Conservation (phyloP, 2,797 vertebrate species). For the Mus caroli region DNA sequence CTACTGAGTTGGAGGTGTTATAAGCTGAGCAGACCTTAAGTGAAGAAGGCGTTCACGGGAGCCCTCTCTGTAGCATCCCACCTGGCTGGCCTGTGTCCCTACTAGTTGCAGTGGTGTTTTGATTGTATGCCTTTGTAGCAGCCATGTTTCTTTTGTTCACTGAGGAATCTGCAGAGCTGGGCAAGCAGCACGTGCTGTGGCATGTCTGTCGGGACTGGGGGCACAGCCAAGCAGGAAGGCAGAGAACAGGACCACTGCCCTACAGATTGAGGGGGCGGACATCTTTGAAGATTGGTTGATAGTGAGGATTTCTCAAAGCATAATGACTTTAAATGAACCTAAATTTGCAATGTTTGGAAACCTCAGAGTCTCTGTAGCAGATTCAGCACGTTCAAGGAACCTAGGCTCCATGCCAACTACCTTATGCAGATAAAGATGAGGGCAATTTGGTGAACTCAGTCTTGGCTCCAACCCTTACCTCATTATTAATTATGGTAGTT, state of each 20-base stretch:
- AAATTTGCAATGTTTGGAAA: constrained; percentile 6
- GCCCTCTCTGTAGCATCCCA: not conserved
- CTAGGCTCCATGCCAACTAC: not conserved
- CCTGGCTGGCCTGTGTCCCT: not conserved
- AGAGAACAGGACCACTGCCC: not conserved
- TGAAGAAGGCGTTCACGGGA: not conserved
- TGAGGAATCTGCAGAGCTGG: not conserved
- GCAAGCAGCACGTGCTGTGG: not conserved
- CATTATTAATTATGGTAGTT: not conserved
- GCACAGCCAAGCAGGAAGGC: not conserved
- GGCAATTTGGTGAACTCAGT: not conserved
- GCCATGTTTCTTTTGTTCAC: not conserved
- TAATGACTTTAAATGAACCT: constrained; percentile 26
- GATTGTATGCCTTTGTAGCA: not conserved
- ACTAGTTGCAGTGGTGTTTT: not conserved
- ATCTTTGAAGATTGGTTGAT: constrained; percentile 37
- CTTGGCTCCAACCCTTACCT: not conserved
- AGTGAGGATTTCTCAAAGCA: constrained; percentile 27
- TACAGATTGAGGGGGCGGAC: not conserved
- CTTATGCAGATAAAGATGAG: not conserved
- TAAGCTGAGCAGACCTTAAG: not conserved
- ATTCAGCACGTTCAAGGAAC: not conserved
- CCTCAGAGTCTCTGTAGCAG: not conserved
- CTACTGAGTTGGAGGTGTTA: not conserved
- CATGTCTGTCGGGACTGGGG: not conserved